Conservation (phyloP, 2,113 vertebrate genomes). For the Petrocephalus microphthalmus region DNA sequence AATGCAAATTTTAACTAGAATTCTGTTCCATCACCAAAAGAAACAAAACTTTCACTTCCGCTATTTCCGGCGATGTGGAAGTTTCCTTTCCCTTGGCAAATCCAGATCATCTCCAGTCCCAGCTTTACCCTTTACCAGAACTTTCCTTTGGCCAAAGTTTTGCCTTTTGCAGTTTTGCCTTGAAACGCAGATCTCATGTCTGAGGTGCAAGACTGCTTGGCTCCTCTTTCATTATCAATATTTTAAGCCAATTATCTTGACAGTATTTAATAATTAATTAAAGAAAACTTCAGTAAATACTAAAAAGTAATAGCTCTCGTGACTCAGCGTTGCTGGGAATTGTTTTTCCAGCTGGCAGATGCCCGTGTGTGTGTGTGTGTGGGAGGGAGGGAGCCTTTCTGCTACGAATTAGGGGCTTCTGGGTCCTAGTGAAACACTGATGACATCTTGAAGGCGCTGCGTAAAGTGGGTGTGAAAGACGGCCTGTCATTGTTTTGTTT, state of each 20-base stretch:
- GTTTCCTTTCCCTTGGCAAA: neutral
- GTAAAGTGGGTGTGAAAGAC: conserved; percentile 34
- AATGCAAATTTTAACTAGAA: neutral
- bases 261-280: neutral
- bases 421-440: conserved; percentile 42
- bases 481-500: conserved; percentile 44
- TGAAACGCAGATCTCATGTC: neutral
- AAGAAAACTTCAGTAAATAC: neutral
- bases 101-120: neutral
- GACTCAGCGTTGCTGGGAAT: neutral
- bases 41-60: neutral
- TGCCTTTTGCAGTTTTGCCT: neutral
- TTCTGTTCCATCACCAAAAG: neutral
- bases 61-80: neutral
- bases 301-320: neutral
- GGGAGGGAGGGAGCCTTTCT: neutral
- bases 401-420: conserved; percentile 32
- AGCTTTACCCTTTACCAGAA: neutral
- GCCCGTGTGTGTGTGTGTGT: neutral
- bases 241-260: neutral
- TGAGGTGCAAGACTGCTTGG: neutral
- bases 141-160: neutral
- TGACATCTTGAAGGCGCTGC: conserved; percentile 28
- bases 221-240: neutral
- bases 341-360: neutral